Percentiles rank a stretch among this genome's conserved stretches.
phyloP scores from a whole-genome alignment of 2,113 vertebrate genomes.

The Lampris incognitus region DNA sequence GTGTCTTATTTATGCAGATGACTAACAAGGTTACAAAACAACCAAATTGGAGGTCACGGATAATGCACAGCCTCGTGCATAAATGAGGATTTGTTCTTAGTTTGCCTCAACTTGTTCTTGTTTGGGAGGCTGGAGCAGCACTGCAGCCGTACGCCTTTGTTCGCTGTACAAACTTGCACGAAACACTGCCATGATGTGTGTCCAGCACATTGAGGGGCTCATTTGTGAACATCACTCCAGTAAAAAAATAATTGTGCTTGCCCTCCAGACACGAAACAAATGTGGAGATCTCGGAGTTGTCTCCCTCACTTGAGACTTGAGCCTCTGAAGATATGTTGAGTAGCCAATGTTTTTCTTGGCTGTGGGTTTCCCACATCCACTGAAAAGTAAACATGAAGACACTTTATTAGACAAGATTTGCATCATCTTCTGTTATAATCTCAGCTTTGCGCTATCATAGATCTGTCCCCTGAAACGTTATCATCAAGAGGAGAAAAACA shows the following conservation, averaged over 20 bases:
- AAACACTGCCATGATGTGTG: conserved; percentile 45
- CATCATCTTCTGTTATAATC: not conserved
- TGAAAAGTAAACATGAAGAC: conserved; percentile 30
- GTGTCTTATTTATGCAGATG: conserved; percentile 17
- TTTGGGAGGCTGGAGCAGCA: conserved; percentile 57
- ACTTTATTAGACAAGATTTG: not conserved
- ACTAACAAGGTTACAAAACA: conserved; percentile 29
- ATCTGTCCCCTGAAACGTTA: conserved; percentile 20
- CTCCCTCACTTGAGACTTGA: conserved; percentile 28
- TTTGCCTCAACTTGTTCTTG: conserved; percentile 55
- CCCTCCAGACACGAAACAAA: conserved; percentile 55
- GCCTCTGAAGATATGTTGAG: conserved; percentile 47
- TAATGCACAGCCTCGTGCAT: conserved; percentile 44
- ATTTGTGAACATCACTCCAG: conserved; percentile 62
- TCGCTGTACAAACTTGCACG: conserved; percentile 57
- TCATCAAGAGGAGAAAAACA: conserved; percentile 3
- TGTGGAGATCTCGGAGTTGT: conserved; percentile 53
- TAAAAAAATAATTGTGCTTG: conserved; percentile 18
- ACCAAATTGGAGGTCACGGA: conserved; percentile 31
- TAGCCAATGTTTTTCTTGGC: conserved; percentile 43
- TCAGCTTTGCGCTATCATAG: conserved; percentile 30
- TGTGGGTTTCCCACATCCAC: conserved; percentile 42
- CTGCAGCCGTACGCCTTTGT: conserved; percentile 59
- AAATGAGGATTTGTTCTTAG: conserved; percentile 58
- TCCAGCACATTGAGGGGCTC: conserved; percentile 57